A percentile compares a stretch with the other conserved stretches of the same genome.
These are phyloP conservation scores for Diloba caeruleocephala DNA, from an alignment of 2,888 invertebrate genomes.

Conservation along the genomic window DNA sequence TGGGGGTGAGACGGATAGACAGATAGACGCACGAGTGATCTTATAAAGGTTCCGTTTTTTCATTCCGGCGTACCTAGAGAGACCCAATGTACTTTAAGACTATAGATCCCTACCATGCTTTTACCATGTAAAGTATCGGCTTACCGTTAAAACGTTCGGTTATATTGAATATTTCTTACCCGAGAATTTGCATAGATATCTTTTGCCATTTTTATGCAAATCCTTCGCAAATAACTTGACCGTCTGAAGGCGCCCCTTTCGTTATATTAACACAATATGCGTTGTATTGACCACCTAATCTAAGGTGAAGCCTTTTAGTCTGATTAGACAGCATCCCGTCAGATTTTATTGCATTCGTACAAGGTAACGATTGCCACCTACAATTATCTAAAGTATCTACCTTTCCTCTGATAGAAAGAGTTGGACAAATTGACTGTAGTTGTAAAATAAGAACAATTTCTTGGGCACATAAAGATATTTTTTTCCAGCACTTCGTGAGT, in stretches of 20 bases:
- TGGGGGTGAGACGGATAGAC: no score
- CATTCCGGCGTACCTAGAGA: no score
- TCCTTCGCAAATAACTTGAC: conserved; percentile 23
- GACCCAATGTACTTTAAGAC: no score
- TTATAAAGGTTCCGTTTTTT: no score
- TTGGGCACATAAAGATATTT: no score
- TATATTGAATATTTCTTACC: conserved; percentile 1
- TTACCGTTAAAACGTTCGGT: no score
- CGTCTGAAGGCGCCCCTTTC: conserved; percentile 21
- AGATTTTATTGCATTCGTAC: conserved; percentile 45
- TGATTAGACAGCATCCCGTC: conserved; percentile 51
- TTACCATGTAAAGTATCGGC: no score
- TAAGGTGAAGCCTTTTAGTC: conserved; percentile 53
- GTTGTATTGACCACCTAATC: conserved; percentile 18
- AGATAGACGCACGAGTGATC: no score
- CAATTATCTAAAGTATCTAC: conserved; percentile 5
- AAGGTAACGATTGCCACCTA: conserved; percentile 22
- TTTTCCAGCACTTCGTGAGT: no score
- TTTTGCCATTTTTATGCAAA: conserved; percentile 34
- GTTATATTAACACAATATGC: conserved; percentile 31
- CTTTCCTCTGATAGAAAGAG: conserved; percentile 21
- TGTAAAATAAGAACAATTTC: no score
- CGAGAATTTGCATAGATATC: conserved; percentile 32
- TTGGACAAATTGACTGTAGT: neutral
- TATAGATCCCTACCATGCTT: no score